Base-by-base conservation (phyloP, 2,888 invertebrate species). In the Rhopalosiphum nymphaeae region DNA sequence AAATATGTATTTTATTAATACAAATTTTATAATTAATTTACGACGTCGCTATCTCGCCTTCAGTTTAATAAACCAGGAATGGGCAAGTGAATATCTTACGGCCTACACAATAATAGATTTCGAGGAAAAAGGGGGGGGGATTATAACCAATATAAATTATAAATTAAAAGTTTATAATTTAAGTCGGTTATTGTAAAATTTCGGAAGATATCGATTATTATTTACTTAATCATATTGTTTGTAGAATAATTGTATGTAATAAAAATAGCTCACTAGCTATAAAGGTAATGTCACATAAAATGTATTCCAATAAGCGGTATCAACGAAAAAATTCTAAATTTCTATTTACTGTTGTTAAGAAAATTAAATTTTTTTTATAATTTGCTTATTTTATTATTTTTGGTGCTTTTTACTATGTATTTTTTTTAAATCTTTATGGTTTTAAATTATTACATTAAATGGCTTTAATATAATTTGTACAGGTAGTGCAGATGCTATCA, bases 401-500 rank as follows among this genome's bases (percentile, higher is more conserved):
- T n/a, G 36, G 21, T 0, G 2, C 36, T 78, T 36, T 4, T n/a
- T 67, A 67, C n/a, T 1, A 78, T 78, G 21, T 78, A 36, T 16
- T 16, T 49, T 13, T 49, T 53, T 53, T 16, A 16, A 67, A 67
- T 0, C 21, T 21, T 7, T 78, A 78, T 36, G 67, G n/a, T 78
- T 78, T 67, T 16, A 67, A 67, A 67, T 67, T 67, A 16, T n/a
- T 16, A n/a, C 1, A 67, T n/a, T 67, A 36, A n/a, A 78, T 36
- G 7, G 21, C 36, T 78, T 78, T 78, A 36, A 78, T 36, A 36
- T 78, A 36, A 78, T 78, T 78, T 78, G 21, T 95, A 95, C 95
- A 97, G 97, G 99, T 11, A 99, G 98, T 84, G 97, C 98, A 0
- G 98, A 99, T 95, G 99, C 99, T 0, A 97, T 99, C 94, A 96